Evolutionary conservation across 2,888 invertebrate genomes (phyloP).

Genomic region (Brachyopa scutellaris): DNA sequence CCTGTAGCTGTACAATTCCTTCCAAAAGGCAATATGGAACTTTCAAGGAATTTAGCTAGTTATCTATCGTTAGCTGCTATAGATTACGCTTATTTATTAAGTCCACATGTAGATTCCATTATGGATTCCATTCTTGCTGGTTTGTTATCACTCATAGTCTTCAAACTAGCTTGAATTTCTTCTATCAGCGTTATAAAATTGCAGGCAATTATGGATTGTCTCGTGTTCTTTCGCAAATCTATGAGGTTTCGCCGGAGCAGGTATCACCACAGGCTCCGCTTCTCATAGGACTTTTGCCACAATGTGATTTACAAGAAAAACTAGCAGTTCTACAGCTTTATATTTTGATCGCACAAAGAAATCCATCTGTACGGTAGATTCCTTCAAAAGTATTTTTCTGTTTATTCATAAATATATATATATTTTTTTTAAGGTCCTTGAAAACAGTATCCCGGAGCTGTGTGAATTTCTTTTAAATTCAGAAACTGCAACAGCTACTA

Average conservation of each 20-base stretch:
- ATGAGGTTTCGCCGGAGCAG: constrained; percentile 93
- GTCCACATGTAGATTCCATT: constrained; percentile 93
- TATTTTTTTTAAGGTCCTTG: constrained; percentile 84
- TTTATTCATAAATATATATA: neutral
- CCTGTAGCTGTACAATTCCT: constrained; percentile 96
- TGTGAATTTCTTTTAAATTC: constrained; percentile 87
- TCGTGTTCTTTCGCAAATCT: constrained; percentile 94
- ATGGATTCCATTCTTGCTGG: constrained; percentile 95
- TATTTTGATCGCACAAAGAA: constrained; percentile 90
- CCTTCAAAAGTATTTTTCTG: neutral
- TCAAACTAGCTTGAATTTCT: neutral
- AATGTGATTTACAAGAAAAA: constrained; percentile 93
- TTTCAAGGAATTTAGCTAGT: constrained; percentile 94
- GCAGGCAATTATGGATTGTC: constrained; percentile 94
- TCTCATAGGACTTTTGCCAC: constrained; percentile 88
- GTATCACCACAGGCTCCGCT: constrained; percentile 93
- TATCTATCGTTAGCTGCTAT: constrained; percentile 96
- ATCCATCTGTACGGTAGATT: constrained; percentile 85
- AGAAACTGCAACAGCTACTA: constrained; percentile 85
- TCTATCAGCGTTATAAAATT: neutral
- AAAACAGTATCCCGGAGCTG: constrained; percentile 91
- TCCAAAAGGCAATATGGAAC: constrained; percentile 93
- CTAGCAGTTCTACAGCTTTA: constrained; percentile 92
- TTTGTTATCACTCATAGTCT: constrained; percentile 80
- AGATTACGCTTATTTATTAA: constrained; percentile 92